A percentile compares a stretch with the other conserved stretches of the same genome.
Evolutionary conservation across 2,888 invertebrate genomes (phyloP).

Genomic region (Amblyjoppa fuscipennis): DNA sequence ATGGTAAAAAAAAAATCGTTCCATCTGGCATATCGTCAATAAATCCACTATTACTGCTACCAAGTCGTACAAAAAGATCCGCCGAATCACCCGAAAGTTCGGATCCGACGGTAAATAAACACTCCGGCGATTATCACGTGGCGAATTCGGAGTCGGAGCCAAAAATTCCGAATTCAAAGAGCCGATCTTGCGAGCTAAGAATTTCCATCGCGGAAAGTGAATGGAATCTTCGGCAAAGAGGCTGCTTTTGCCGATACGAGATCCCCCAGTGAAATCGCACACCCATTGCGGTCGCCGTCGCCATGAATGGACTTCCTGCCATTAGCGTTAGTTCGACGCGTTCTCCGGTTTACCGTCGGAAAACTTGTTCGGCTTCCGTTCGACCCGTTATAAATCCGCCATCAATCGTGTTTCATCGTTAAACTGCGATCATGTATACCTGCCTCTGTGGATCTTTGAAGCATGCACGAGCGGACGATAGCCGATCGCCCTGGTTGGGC

Average conservation of each 20-base stretch:
- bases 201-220: background rate
- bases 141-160: background rate
- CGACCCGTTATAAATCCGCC: background rate
- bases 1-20: no score
- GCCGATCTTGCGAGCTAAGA: background rate
- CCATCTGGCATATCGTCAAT: no score
- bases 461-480: background rate
- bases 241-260: background rate
- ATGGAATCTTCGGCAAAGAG: background rate
- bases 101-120: background rate
- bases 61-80: background rate
- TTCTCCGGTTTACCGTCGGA: slow-evolving; percentile 1
- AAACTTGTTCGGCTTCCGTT: background rate
- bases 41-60: no score
- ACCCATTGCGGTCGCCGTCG: background rate
- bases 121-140: background rate
- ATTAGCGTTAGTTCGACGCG: slow-evolving; percentile 8
- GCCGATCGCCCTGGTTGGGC: background rate
- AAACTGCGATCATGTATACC: background rate
- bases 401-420: slow-evolving; percentile 34
- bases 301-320: slow-evolving; percentile 20
- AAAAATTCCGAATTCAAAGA: background rate
- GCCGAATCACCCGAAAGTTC: background rate
- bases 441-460: background rate
- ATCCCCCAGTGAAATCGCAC: slow-evolving; percentile 20